Evolutionary conservation across 2,113 vertebrate species (phyloP), one percentile per base, ranked within the genome.

Genomic region (Ginglymostoma cirratum): DNA sequence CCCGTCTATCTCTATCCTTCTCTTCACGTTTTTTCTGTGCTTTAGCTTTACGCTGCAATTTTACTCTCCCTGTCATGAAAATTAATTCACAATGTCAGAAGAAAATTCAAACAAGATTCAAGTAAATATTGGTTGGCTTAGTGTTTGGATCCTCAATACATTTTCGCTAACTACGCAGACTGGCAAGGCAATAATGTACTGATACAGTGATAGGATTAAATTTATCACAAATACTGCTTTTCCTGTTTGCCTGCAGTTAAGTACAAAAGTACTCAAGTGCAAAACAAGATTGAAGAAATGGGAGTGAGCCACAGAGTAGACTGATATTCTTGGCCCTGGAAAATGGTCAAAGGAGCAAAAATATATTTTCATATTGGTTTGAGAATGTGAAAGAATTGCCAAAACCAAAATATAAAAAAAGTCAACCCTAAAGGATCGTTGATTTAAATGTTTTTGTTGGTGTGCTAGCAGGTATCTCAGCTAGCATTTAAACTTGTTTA

Each of bases 21-120:
- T 99, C 98, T 96, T 99, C 99, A 85, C 98, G 98, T 96, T 98
- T 99, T 96, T 97, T 99, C 96, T 98, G 98, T 72, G 97, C 97
- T 97, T 99, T 99, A 93, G 97, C 96, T 98, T 99, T 99, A 27
- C 98, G 98, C 48, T 98, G 98, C 96, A 98, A 97, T 96, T 99
- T 99, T 96, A 98, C 98, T 98, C 98, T 99, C 97, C 98, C 98
- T 98, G 55, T 93, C 95, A 96, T 94, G 97, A 93, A 96, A 95
- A 66, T 96, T 23, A 69, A 72, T 70, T 70, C 66, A 67, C n/a
- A 94, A 95, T 61, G 67, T 34, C 42, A 95, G 93, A 70, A 30
- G 45, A 95, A 72, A 95, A 34, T 45, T 52, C 67, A 95, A 95
- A n/a, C 52, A 55, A 72, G 45, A 38, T 45, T 70, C 45, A 95